A percentile compares a stretch with the other conserved stretches of the same genome.
Conservation (phyloP, 2,888 invertebrate species). For the Ferdinandea cuprea region DNA sequence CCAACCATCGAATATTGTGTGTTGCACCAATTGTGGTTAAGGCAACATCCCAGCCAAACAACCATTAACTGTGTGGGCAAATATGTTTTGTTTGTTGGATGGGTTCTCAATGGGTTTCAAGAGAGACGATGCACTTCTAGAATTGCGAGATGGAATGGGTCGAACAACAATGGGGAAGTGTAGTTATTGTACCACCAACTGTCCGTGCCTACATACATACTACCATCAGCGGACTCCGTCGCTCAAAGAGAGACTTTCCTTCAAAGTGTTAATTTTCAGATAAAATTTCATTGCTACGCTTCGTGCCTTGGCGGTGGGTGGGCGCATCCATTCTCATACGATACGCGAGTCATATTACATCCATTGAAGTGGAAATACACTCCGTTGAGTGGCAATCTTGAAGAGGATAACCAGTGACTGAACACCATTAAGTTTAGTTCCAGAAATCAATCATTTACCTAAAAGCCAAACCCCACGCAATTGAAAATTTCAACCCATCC, state of each 20-base stretch:
- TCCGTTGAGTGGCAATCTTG: background rate
- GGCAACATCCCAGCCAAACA: conserved; percentile 54
- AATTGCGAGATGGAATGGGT: background rate
- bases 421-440: background rate
- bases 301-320: background rate
- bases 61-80: conserved; percentile 39
- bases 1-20: conserved; percentile 12
- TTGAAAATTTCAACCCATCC: background rate
- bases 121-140: conserved; percentile 2
- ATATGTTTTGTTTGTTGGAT: conserved; percentile 19
- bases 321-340: background rate
- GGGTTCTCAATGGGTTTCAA: conserved; percentile 31
- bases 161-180: conserved; percentile 6
- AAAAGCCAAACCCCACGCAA: too few species aligned
- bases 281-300: conserved; percentile 18
- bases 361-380: conserved; percentile 1
- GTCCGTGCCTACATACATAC: too few species aligned
- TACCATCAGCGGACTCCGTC: too few species aligned
- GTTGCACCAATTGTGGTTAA: conserved; percentile 63
- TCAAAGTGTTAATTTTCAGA: conserved; percentile 40
- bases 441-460: conserved; percentile 9
- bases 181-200: too few species aligned
- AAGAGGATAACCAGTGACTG: background rate
- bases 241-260: conserved; percentile 29
- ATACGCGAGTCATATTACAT: background rate